Percentiles rank a stretch among this genome's conserved stretches.
Conservation (phyloP, 2,113 vertebrate species). For the Colossoma macropomum region DNA sequence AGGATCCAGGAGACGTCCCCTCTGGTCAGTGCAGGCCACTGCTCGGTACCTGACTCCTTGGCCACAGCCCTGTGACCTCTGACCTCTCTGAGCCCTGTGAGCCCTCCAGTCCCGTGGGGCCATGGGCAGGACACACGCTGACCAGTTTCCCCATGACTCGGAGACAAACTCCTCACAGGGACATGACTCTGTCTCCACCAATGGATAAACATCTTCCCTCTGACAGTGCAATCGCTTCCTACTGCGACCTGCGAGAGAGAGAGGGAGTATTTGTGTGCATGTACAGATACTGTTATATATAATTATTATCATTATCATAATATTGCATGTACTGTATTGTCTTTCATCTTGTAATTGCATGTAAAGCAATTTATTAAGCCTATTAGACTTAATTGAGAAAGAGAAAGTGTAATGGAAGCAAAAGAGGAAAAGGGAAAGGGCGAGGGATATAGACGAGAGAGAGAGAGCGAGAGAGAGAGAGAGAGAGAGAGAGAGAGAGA, state of each 20-base stretch:
- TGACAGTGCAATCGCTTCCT: conserved; percentile 92
- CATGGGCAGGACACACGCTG: conserved; percentile 84
- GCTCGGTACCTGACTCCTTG: conserved; percentile 83
- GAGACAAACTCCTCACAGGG: conserved; percentile 83
- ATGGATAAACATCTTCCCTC: conserved; percentile 80
- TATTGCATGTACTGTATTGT: too few relatives aligned
- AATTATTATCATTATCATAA: neutral
- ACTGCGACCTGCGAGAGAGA: conserved; percentile 84
- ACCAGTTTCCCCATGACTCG: conserved; percentile 92
- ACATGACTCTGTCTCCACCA: conserved; percentile 85
- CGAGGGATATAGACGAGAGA: neutral
- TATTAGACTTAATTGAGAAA: neutral
- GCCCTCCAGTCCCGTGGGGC: conserved; percentile 62
- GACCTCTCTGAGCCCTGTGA: conserved; percentile 59
- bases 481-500: too few relatives aligned
- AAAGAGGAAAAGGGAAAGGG: neutral
- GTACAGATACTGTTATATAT: neutral
- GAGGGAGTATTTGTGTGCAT: neutral
- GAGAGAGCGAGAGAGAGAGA: too few relatives aligned
- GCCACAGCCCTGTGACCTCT: conserved; percentile 81
- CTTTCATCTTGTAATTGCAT: too few relatives aligned
- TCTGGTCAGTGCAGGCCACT: conserved; percentile 83
- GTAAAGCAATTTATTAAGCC: neutral
- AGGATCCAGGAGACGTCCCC: conserved; percentile 81
- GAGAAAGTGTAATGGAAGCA: neutral